phyloP scores from a whole-genome alignment of 2,797 vertebrate species.

The Triplophysa bombifrons region DNA sequence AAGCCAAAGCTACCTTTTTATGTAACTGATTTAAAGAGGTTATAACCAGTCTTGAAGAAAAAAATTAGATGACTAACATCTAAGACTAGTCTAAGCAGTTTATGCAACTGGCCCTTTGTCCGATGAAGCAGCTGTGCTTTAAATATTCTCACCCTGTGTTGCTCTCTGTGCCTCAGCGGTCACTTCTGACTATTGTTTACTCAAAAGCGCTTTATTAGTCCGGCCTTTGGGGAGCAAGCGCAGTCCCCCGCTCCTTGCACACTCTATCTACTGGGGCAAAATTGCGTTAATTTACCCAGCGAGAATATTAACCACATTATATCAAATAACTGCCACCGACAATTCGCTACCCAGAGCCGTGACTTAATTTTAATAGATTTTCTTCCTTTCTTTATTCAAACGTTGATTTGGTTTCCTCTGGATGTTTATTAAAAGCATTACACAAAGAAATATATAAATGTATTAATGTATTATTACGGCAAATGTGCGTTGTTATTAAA shows the following conservation, averaged over 20 bases:
- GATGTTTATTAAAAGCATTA: conserved; percentile 92
- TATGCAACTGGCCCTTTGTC: neutral
- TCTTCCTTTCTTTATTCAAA: conserved; percentile 81
- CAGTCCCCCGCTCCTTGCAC: conserved; percentile 48
- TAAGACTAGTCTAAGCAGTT: too few relatives aligned
- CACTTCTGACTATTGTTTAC: conserved; percentile 73
- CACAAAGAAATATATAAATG: conserved; percentile 85
- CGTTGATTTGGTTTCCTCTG: conserved; percentile 89
- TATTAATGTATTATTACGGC: conserved; percentile 81
- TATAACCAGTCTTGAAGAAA: too few relatives aligned
- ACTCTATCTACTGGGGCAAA: conserved; percentile 79
- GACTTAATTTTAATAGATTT: conserved; percentile 99
- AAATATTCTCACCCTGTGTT: conserved; percentile 65
- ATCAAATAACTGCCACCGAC: conserved; percentile 96
- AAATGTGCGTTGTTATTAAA: conserved; percentile 72
- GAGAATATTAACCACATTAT: conserved; percentile 92
- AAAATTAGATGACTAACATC: too few relatives aligned
- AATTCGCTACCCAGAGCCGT: conserved; percentile 85
- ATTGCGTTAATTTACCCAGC: conserved; percentile 94
- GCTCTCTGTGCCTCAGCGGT: conserved; percentile 68
- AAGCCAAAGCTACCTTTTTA: too few relatives aligned
- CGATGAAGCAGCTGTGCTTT: conserved; percentile 59
- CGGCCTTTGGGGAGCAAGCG: conserved; percentile 62
- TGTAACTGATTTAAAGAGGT: too few relatives aligned
- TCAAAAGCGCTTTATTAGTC: conserved; percentile 74